A percentile compares a stretch with the other conserved stretches of the same genome.
These are phyloP conservation scores for Trichosurus vulpecula DNA, from an alignment of 2,797 vertebrate genomes.

Conservation along the genomic window DNA sequence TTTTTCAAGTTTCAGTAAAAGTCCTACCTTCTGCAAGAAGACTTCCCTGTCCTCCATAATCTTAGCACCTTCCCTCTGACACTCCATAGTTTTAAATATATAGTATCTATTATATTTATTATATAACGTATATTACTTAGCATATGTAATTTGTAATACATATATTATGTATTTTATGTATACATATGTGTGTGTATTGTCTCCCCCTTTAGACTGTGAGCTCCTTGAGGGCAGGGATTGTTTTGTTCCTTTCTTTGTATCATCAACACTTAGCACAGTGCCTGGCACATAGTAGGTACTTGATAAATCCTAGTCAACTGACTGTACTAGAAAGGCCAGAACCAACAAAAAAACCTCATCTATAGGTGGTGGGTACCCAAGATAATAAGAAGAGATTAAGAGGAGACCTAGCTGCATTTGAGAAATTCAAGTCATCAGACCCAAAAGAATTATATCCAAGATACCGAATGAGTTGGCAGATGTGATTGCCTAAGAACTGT, in stretches of 20 bases:
- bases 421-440: neutral
- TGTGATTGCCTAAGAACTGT: neutral
- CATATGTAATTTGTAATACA: neutral
- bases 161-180: neutral
- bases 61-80: neutral
- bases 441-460: neutral
- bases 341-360: neutral
- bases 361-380: neutral
- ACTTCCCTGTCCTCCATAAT: neutral
- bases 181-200: neutral
- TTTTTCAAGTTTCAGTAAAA: neutral
- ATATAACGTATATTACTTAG: neutral
- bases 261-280: neutral
- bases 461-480: neutral
- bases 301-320: neutral
- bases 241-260: neutral
- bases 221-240: neutral
- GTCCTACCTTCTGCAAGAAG: neutral
- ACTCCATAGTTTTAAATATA: neutral
- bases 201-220: neutral
- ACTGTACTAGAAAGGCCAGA: neutral
- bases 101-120: neutral
- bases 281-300: neutral
- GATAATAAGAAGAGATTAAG: neutral
- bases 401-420: neutral